Evolutionary conservation across 2,888 invertebrate species (phyloP).

Genomic region (Candidula unifasciata): DNA sequence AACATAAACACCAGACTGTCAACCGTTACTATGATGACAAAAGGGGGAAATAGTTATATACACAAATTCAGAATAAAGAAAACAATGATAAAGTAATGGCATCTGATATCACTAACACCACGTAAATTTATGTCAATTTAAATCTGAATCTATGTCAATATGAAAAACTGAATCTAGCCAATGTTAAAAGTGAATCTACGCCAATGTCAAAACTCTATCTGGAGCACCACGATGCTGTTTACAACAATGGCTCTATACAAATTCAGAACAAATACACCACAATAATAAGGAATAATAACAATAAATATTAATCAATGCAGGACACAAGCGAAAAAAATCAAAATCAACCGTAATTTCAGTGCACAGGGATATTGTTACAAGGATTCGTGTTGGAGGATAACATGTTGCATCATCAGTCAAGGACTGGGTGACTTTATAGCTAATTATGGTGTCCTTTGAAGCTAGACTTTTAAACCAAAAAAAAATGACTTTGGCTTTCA

Average conservation of each 20-base stretch:
- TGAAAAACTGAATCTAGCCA: not conserved
- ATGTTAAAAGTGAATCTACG: not conserved
- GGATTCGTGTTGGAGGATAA: not conserved
- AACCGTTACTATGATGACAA: not conserved
- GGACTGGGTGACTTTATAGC: not conserved
- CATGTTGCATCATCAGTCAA: slow-evolving; percentile 3
- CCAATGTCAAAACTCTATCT: not conserved
- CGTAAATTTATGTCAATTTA: not conserved
- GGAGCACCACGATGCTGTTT: not conserved
- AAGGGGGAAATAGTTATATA: not conserved
- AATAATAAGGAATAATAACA: not conserved
- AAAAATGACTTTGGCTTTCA: not conserved
- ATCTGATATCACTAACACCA: not conserved
- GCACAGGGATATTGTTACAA: not conserved
- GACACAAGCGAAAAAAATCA: too few species aligned
- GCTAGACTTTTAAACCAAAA: too few species aligned
- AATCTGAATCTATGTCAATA: not conserved
- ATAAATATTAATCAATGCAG: not conserved
- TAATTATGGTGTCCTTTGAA: too few species aligned
- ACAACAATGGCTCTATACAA: not conserved
- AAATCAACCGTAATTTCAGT: not conserved
- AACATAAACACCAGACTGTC: not conserved
- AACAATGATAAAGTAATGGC: not conserved
- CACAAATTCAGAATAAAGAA: not conserved
- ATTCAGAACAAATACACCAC: not conserved